phyloP scores from a whole-genome alignment of 2,888 invertebrate genomes.

The Polydrusus pterygomalis region DNA sequence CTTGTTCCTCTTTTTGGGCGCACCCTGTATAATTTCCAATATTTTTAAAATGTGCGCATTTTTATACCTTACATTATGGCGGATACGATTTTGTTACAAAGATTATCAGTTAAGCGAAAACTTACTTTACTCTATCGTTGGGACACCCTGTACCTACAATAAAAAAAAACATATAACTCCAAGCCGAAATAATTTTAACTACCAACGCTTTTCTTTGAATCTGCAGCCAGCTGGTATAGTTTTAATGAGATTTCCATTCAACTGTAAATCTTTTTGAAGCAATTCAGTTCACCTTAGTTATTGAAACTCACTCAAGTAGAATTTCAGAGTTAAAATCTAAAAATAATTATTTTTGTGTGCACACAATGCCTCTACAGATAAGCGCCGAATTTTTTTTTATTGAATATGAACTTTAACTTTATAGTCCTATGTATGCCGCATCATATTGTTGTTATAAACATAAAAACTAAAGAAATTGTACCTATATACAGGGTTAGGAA shows the following conservation, averaged over 20 bases:
- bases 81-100: no score
- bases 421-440: no score
- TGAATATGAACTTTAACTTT: no score
- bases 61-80: no score
- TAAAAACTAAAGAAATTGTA: no score
- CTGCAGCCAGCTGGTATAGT: slow-evolving; percentile 11
- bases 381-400: background rate
- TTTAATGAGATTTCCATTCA: slow-evolving; percentile 29
- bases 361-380: background rate
- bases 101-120: no score
- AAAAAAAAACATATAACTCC: background rate
- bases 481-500: no score
- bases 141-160: background rate
- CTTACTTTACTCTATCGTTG: no score
- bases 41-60: no score
- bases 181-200: background rate
- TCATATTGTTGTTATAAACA: no score
- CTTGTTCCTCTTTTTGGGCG: no score
- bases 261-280: slow-evolving; percentile 18
- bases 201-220: background rate
- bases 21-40: no score
- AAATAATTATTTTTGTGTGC: background rate
- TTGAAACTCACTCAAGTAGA: slow-evolving; percentile 20
- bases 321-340: background rate
- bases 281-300: slow-evolving; percentile 9